Base-by-base conservation (phyloP, 2,113 vertebrate genomes). In the Pteronura brasiliensis region DNA sequence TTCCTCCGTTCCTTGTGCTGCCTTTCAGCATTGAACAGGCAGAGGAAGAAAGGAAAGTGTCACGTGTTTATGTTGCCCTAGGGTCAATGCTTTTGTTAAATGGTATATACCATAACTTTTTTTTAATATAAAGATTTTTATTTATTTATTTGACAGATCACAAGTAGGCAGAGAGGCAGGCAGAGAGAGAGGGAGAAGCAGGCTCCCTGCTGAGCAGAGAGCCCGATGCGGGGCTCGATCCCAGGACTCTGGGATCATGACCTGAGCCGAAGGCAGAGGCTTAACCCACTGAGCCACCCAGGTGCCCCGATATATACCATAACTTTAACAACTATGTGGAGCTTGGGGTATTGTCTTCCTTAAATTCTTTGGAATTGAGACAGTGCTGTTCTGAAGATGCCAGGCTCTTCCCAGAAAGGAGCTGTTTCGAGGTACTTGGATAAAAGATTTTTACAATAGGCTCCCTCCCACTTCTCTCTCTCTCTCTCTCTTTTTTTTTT, bases 31-130 rank as follows among this genome's bases (percentile, higher is more conserved):
- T 2, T 88, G 63, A 85, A 81, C 29, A 71, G 57, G 14, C 42
- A 15, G 47, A 76, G 52, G 79, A 34, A 88, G 55, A 92, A 89
- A 97, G 72, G 34, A 72, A 81, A 61, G 39, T 79, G 86, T 93
- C 47, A 13, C 12, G n/a, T 79, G 72, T 88, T 82, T 49, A 12
- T 71, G 27, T 57, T 93, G n/a, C 18, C 47, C 23, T 76, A 80
- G 69, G 42, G 49, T 90, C 92, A 92, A 0, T 52, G 0, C 59
- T 90, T 96, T 97, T 92, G 83, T 93, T 96, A 94, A 83, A 65
- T 89, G 20, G 39, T 69, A 18, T 34, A 13, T 55, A 31, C 81
- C 82, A 63, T 17, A 93, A 55, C 15, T 91, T 47, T 11, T 52
- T 52, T 52, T 52, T 3, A 52, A 52, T 52, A 17, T 17, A 52